Base-by-base conservation (phyloP, 2,797 vertebrate species). In the Brotula barbata region DNA sequence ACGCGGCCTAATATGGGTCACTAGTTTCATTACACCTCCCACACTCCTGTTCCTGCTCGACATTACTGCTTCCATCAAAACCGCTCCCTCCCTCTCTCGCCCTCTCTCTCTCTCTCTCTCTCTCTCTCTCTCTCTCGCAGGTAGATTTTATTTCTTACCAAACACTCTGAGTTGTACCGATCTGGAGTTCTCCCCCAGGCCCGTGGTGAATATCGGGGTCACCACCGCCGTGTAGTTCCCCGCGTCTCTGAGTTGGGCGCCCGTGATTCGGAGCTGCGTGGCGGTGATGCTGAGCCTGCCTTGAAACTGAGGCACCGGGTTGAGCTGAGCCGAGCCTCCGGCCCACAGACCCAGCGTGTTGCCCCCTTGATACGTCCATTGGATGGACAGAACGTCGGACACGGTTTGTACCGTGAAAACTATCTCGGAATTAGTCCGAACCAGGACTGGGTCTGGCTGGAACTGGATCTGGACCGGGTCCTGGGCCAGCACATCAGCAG, bases 171-270 rank as follows among this genome's bases (percentile, higher is more conserved):
- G 81, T 51, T 77, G 64, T 15, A 88, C 63, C 0, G 87, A 78
- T 68, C 48, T 65, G 21, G 87, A 78, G 87, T 86, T 91, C 3
- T 7, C 0, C 3, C 0, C 1, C 20, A 88, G 48, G 19, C 77
- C 85, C 0, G 88, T 87, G 48, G 45, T 46, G 1, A 20, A 41
- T 0, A 0, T 0, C 1, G 91, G 92, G 31, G 40, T 59, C 20
- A 93, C 91, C 1, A 1, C 25, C 76, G 87, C 89, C 0, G 52
- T 78, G 89, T 90, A 92, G 72, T 60, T 74, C 7, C 91, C 92
- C 0, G 84, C 78, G 13, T 93, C 92, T 0, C 11, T 5, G 21
- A 90, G 85, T 57, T 75, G 66, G 49, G 85, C 73, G 6, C 23
- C 20, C 7, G 9, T 41, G 28, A 92, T 90, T 4, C 25, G 77